Evolutionary conservation across 64 coral and sea anemone species (phyloP).

Genomic region (Orbicella faveolata): DNA sequence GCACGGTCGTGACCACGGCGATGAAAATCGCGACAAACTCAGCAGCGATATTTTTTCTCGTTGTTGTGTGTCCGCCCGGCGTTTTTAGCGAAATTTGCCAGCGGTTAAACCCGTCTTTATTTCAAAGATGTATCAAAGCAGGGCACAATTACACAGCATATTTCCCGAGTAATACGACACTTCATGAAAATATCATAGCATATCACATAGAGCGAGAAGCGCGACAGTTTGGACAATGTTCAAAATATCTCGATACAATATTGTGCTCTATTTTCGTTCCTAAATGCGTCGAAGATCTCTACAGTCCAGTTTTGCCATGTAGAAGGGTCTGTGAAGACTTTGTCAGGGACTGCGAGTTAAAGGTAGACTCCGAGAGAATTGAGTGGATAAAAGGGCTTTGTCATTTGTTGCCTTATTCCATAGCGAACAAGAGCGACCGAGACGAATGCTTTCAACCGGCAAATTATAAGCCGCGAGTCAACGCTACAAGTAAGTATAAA

Average conservation of each 20-base stretch:
- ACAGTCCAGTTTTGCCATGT: slow-evolving; percentile 48
- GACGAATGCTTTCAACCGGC: neutral
- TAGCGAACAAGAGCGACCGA: neutral
- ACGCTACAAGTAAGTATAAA: slow-evolving; percentile 21
- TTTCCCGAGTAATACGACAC: slow-evolving; percentile 1
- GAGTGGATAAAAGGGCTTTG: slow-evolving; percentile 47
- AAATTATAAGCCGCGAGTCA: slow-evolving; percentile 14
- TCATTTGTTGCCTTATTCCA: slow-evolving; percentile 9
- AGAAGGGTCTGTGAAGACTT: slow-evolving; percentile 48
- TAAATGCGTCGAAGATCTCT: slow-evolving; percentile 24
- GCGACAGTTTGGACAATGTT: slow-evolving; percentile 19
- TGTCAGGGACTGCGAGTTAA: slow-evolving; percentile 30
- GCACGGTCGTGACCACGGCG: neutral
- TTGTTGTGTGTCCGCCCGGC: neutral
- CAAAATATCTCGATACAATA: slow-evolving; percentile 9
- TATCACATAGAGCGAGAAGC: neutral
- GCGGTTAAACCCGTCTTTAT: slow-evolving; percentile 7
- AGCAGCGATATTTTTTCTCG: neutral
- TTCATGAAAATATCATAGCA: slow-evolving; percentile 4
- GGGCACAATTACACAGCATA: neutral
- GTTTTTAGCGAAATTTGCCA: slow-evolving; percentile 9
- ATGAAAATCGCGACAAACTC: neutral
- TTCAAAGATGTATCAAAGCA: slow-evolving; percentile 8
- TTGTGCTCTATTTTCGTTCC: slow-evolving; percentile 25
- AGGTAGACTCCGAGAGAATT: slow-evolving; percentile 24